A percentile compares a stretch with the other conserved stretches of the same genome.
Evolutionary conservation across 1,140 invertebrate genomes (phyloP).

Genomic region (Armadillidium nasatum): DNA sequence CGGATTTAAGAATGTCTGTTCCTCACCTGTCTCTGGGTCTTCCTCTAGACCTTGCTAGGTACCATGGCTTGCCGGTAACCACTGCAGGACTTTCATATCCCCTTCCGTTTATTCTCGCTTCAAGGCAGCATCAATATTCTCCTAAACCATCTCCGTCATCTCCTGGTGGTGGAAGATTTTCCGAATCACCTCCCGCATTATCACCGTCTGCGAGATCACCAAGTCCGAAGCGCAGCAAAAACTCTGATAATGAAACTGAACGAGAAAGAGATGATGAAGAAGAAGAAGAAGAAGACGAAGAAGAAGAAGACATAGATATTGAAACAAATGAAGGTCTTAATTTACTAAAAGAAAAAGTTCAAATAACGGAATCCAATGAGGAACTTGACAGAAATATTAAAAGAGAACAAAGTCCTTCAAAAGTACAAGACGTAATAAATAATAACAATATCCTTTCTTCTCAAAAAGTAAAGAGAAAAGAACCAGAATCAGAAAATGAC

Average conservation of each 20-base stretch:
- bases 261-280: slow-evolving; percentile 47
- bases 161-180: slow-evolving; percentile 13
- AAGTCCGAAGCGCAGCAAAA: slow-evolving; percentile 30
- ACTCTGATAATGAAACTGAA: slow-evolving; percentile 39
- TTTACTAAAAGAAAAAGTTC: slow-evolving; percentile 74
- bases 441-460: not conserved
- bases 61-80: slow-evolving; percentile 39
- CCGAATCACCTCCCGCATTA: not conserved
- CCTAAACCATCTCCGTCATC: slow-evolving; percentile 32
- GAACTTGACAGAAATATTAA: not conserved
- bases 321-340: slow-evolving; percentile 61
- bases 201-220: not conserved
- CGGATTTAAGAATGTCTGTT: slow-evolving; percentile 45
- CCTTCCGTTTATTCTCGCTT: slow-evolving; percentile 32
- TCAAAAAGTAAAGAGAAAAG: not conserved
- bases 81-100: slow-evolving; percentile 32
- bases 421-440: not conserved
- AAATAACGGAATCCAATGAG: slow-evolving; percentile 67
- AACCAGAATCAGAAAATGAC: too few relatives aligned
- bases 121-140: slow-evolving; percentile 24
- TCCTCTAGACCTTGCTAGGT: slow-evolving; percentile 46
- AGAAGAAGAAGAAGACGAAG: slow-evolving; percentile 45
- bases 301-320: slow-evolving; percentile 24
- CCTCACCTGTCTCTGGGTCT: slow-evolving; percentile 40
- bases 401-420: not conserved